Conservation (phyloP, 1,140 invertebrate species). For the Macrocentrus cingulum region DNA sequence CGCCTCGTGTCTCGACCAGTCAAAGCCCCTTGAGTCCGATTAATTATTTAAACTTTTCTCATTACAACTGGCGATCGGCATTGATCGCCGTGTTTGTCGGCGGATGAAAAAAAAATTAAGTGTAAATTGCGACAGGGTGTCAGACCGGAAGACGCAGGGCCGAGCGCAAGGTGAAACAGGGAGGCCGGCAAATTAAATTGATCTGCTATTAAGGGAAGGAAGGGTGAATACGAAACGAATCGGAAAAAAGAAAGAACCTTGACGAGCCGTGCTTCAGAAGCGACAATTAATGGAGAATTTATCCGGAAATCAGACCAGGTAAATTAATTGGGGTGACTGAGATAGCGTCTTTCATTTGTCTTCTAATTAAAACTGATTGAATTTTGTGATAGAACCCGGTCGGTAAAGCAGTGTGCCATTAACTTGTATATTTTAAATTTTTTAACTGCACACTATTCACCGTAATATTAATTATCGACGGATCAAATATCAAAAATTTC, state of each 20-base stretch:
- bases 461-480: too few relatives aligned
- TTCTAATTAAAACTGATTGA: neutral
- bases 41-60: constrained; percentile 36
- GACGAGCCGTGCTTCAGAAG: constrained; percentile 7
- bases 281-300: constrained; percentile 35
- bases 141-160: neutral
- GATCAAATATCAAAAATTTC: too few relatives aligned
- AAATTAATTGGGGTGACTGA: constrained; percentile 3
- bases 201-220: constrained; percentile 13
- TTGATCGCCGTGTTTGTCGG: constrained; percentile 5
- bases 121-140: constrained; percentile 5
- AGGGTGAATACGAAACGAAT: neutral
- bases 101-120: neutral
- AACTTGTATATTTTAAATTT: too few relatives aligned
- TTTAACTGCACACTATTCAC: too few relatives aligned
- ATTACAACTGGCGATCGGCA: constrained; percentile 28
- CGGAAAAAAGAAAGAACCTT: neutral
- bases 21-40: constrained; percentile 3
- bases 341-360: neutral
- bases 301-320: constrained; percentile 21
- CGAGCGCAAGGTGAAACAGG: neutral
- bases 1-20: constrained; percentile 6
- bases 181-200: constrained; percentile 29
- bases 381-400: neutral
- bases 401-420: too few relatives aligned